These are phyloP conservation scores for Synergus japonicus DNA, from an alignment of 2,888 invertebrate genomes.

Conservation along the genomic window DNA sequence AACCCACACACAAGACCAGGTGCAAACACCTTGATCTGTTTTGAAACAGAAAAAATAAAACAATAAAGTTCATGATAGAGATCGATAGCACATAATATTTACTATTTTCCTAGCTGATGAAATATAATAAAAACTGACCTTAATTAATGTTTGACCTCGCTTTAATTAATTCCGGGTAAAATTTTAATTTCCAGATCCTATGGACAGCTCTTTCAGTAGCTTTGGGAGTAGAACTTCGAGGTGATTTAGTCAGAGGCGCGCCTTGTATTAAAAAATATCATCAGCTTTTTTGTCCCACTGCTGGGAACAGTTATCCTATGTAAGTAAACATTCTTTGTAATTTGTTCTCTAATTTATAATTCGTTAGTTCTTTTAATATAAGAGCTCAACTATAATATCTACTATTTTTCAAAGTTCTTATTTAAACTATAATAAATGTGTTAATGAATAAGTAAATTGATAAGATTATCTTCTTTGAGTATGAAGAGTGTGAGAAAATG, in stretches of 20 bases:
- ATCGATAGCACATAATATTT: background rate
- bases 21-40: background rate
- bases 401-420: background rate
- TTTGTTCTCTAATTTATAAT: background rate
- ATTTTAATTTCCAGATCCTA: slow-evolving; percentile 83
- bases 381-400: background rate
- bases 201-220: slow-evolving; percentile 94
- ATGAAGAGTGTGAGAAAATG: too few species aligned
- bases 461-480: too few species aligned
- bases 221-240: slow-evolving; percentile 90
- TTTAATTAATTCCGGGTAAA: slow-evolving; percentile 42
- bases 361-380: background rate
- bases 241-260: slow-evolving; percentile 91
- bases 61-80: background rate
- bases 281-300: slow-evolving; percentile 94
- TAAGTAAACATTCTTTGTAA: slow-evolving; percentile 79
- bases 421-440: background rate
- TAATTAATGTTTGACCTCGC: background rate
- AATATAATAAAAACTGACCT: background rate
- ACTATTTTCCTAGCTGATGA: background rate
- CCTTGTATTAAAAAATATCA: slow-evolving; percentile 94
- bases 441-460: background rate
- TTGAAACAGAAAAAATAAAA: background rate
- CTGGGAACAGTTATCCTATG: slow-evolving; percentile 94
- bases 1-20: background rate